Evolutionary conservation across 2,888 invertebrate genomes (phyloP).

Genomic region (Endotricha flammealis): DNA sequence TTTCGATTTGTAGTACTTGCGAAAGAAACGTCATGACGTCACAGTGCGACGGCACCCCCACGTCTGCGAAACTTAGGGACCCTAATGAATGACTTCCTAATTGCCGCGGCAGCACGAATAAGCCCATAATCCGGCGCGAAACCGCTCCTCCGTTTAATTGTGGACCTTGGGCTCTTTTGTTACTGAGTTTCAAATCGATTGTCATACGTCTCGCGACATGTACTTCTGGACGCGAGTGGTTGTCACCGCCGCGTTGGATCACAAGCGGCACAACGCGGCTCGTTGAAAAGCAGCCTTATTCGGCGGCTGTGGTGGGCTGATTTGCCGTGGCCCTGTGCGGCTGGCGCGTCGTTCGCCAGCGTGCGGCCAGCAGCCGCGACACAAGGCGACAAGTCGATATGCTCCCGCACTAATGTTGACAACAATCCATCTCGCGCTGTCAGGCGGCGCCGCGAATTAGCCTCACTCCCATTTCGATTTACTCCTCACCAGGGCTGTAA

Average conservation of each 20-base stretch:
- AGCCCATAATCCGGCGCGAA: constrained; percentile 69
- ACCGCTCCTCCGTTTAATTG: constrained; percentile 56
- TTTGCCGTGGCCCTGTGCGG: constrained; percentile 23
- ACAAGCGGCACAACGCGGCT: constrained; percentile 29
- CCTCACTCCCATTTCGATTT: constrained; percentile 75
- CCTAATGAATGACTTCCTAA: constrained; percentile 78
- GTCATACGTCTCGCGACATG: constrained; percentile 53
- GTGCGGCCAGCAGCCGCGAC: constrained; percentile 29
- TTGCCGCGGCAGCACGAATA: constrained; percentile 73
- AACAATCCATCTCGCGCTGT: constrained; percentile 72
- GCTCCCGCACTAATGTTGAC: constrained; percentile 74
- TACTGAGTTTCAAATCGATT: constrained; percentile 67
- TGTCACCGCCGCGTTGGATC: constrained; percentile 40
- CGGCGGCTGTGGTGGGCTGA: constrained; percentile 32
- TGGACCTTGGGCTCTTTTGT: constrained; percentile 63
- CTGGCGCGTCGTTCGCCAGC: constrained; percentile 19
- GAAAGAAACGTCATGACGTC: constrained; percentile 60
- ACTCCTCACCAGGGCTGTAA: constrained; percentile 51
- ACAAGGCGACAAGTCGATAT: constrained; percentile 66
- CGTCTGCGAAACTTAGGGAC: constrained; percentile 78
- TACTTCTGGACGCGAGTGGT: constrained; percentile 54
- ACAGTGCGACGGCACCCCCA: constrained; percentile 68
- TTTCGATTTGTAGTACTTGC: constrained; percentile 40
- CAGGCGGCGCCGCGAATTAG: constrained; percentile 70
- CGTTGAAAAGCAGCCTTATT: constrained; percentile 47